Conservation (phyloP, 2,797 vertebrate species). For the Aeoliscus strigatus region DNA sequence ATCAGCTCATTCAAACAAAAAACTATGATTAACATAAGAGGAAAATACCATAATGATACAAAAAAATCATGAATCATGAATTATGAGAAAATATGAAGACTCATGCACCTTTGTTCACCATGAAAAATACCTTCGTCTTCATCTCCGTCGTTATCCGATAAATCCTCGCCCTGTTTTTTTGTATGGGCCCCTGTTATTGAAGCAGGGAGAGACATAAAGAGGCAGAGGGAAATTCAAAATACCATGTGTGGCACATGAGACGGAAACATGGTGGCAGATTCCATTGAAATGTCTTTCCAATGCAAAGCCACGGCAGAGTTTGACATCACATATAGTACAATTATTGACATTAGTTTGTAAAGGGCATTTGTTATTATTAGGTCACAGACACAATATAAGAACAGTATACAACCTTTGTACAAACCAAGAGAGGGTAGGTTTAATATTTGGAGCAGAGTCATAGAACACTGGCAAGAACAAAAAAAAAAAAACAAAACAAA, state of each 20-base stretch:
- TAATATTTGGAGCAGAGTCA: slow-evolving; percentile 52
- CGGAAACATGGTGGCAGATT: slow-evolving; percentile 24
- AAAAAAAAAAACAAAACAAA: too few species aligned
- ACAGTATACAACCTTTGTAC: slow-evolving; percentile 4
- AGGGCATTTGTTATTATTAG: slow-evolving; percentile 10
- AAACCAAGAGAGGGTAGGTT: neutral
- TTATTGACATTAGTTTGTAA: slow-evolving; percentile 20
- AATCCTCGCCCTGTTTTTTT: slow-evolving; percentile 99
- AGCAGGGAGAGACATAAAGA: slow-evolving; percentile 87
- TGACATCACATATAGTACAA: slow-evolving; percentile 27
- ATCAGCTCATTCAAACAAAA: slow-evolving; percentile 14
- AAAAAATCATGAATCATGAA: slow-evolving; percentile 18
- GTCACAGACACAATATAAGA: slow-evolving; percentile 9
- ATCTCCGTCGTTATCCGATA: slow-evolving; percentile 99
- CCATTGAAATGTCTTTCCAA: slow-evolving; percentile 24
- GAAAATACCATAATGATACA: slow-evolving; percentile 24
- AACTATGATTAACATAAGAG: slow-evolving; percentile 29
- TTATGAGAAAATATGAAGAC: slow-evolving; percentile 31
- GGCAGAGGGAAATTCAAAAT: slow-evolving; percentile 88
- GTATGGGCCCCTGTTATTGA: slow-evolving; percentile 93
- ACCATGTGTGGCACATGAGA: slow-evolving; percentile 77
- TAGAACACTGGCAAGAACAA: slow-evolving; percentile 57
- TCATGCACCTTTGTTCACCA: slow-evolving; percentile 85
- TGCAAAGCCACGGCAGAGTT: slow-evolving; percentile 21
- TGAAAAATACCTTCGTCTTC: slow-evolving; percentile 99